Conservation (phyloP, 2,113 vertebrate species). For the Laticauda colubrina region DNA sequence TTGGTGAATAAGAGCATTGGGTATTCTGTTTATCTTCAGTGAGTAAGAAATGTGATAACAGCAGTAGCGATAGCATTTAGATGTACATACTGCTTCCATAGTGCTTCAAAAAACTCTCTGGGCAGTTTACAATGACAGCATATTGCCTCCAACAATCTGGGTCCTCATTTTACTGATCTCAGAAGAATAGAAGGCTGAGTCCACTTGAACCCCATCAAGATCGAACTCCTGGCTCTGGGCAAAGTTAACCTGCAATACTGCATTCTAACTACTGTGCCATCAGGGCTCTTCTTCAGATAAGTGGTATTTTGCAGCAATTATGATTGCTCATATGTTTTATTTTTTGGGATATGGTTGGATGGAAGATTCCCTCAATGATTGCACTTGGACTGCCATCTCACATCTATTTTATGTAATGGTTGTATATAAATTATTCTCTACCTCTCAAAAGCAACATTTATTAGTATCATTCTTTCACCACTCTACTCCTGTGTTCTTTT, state of each 20-base stretch:
- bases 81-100: background rate
- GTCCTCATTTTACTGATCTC: background rate
- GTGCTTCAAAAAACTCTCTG: background rate
- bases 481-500: background rate
- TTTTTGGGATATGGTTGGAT: slow-evolving; percentile 40
- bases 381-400: slow-evolving; percentile 6
- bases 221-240: background rate
- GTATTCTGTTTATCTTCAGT: background rate
- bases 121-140: background rate
- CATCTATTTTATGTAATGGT: slow-evolving; percentile 39
- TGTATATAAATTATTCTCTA: slow-evolving; percentile 26
- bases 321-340: slow-evolving; percentile 36
- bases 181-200: background rate
- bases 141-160: background rate
- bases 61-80: background rate
- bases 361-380: background rate
- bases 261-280: background rate
- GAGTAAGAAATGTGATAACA: slow-evolving; percentile 47
- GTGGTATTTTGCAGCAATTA: slow-evolving; percentile 52
- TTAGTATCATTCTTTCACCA: background rate
- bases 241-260: background rate
- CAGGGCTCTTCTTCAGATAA: slow-evolving; percentile 21
- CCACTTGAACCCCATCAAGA: background rate
- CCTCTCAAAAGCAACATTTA: slow-evolving; percentile 19
- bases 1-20: background rate